Evolutionary conservation across 2,888 invertebrate genomes (phyloP), one percentile per base, ranked within the genome.

Genomic region (Orthonychiurus folsomi): DNA sequence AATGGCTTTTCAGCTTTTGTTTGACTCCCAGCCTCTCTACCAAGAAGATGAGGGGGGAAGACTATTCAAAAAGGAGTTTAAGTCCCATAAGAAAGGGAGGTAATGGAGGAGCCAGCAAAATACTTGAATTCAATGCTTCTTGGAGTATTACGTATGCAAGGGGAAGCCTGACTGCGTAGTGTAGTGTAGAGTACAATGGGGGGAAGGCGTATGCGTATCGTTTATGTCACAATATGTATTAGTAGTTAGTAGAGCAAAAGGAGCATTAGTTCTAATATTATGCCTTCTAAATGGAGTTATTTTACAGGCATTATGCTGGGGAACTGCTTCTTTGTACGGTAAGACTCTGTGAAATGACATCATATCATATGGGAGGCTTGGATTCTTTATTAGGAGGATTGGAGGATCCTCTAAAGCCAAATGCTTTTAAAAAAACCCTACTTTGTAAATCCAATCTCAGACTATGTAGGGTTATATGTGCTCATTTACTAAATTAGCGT

Each of bases 181-280:
- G n/a, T n/a, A 37, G 37, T 37, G 37, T 5, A 37, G 15, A 37
- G 37, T 9, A 9, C 15, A 9, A 37, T 9, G 37, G 37, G 15
- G 5, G 37, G 37, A n/a, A n/a, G n/a, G n/a, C n/a, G n/a, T n/a
- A n/a, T n/a, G 37, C 37, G 37, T 15, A 37, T 37, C 37, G 37
- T 37, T 37, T 37, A 37, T 37, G 37, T 15, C 37, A 37, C 37
- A 15, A 37, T 37, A 37, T 37, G 37, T 37, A 37, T 37, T 37
- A 37, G 37, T 37, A 37, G 37, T 37, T 37, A 37, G 37, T 37
- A 37, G 37, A 37, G 37, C 37, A 37, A 37, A 37, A 37, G 37
- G 37, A 37, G 37, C 37, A 37, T 37, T 37, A 37, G 37, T 37
- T 37, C 37, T 37, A 37, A 37, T 37, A 37, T 37, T 37, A 15